Conservation (phyloP, 2,797 vertebrate species). For the Arnoldichthys spilopterus region DNA sequence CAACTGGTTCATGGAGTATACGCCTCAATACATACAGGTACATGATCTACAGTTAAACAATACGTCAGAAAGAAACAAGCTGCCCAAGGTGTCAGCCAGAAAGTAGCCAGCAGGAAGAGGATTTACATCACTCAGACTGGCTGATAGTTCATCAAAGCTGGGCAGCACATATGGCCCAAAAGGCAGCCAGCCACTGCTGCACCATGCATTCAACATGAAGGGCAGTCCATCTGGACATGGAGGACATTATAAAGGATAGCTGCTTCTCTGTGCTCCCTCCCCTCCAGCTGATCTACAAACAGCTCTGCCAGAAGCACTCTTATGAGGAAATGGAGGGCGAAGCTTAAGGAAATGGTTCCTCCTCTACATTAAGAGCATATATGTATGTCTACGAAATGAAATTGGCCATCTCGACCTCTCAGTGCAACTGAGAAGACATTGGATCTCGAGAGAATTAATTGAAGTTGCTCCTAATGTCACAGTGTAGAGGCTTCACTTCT, state of each 20-base stretch:
- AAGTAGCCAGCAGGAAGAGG: slow-evolving; percentile 62
- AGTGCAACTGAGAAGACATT: neutral
- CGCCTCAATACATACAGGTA: too few species aligned
- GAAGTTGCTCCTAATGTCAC: slow-evolving; percentile 11
- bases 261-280: slow-evolving; percentile 69
- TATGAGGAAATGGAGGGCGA: slow-evolving; percentile 51
- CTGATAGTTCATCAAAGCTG: slow-evolving; percentile 64
- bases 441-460: slow-evolving; percentile 19
- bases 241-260: slow-evolving; percentile 69
- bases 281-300: slow-evolving; percentile 71
- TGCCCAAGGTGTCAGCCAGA: too few species aligned
- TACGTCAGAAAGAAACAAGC: too few species aligned
- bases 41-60: too few species aligned
- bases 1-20: too few species aligned
- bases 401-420: slow-evolving; percentile 9
- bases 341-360: slow-evolving; percentile 43
- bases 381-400: neutral
- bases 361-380: slow-evolving; percentile 1
- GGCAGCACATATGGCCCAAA: slow-evolving; percentile 65
- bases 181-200: slow-evolving; percentile 55
- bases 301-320: slow-evolving; percentile 32
- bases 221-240: slow-evolving; percentile 64
- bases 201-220: slow-evolving; percentile 69
- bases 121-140: slow-evolving; percentile 64
- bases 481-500: neutral